phyloP scores from a whole-genome alignment of 2,113 vertebrate genomes.

The Girardinichthys multiradiatus region DNA sequence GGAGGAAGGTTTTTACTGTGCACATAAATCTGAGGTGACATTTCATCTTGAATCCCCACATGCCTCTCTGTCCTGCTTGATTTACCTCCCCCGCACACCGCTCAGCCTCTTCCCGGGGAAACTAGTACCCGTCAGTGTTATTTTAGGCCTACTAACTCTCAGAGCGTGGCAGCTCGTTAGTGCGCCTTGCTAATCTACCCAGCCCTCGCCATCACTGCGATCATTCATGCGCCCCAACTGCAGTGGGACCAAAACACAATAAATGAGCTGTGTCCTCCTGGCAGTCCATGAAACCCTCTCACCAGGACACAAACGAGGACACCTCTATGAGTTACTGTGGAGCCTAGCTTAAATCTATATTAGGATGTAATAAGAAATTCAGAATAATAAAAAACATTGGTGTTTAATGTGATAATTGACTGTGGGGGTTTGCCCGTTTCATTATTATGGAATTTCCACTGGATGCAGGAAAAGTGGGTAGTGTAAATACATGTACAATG shows the following conservation, averaged over 20 bases:
- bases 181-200: constrained; percentile 67
- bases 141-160: constrained; percentile 73
- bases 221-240: constrained; percentile 57
- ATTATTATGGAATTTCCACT: constrained; percentile 35
- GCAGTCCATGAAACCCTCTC: constrained; percentile 47
- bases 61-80: constrained; percentile 75
- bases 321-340: constrained; percentile 21
- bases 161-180: constrained; percentile 71
- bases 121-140: constrained; percentile 51
- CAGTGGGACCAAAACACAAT: constrained; percentile 57
- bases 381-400: constrained; percentile 32
- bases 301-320: constrained; percentile 36
- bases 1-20: constrained; percentile 73
- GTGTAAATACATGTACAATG: neutral
- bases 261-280: constrained; percentile 56
- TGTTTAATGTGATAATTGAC: constrained; percentile 56
- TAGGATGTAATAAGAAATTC: constrained; percentile 36
- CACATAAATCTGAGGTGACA: constrained; percentile 80
- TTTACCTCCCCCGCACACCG: constrained; percentile 66
- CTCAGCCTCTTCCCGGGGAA: constrained; percentile 47
- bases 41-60: constrained; percentile 80
- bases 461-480: constrained; percentile 36
- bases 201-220: constrained; percentile 57
- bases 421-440: constrained; percentile 28
- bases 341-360: constrained; percentile 22